Base-by-base conservation (phyloP, 2,797 vertebrate species). In the Catamblyrhynchus diadema region DNA sequence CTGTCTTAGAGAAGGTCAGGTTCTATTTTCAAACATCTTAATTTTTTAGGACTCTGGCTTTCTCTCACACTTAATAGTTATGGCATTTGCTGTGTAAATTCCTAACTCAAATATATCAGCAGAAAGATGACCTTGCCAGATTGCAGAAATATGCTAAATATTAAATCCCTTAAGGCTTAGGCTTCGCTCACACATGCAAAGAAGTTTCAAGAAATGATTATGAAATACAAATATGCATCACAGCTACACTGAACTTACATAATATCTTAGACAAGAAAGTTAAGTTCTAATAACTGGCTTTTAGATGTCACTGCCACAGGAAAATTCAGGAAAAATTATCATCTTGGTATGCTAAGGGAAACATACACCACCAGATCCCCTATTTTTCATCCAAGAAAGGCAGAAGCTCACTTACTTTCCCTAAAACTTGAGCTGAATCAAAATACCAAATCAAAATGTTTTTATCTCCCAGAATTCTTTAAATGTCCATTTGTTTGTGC, bases 101-200 rank as follows among this genome's bases (percentile, higher is more conserved):
- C 85, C 85, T 91, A 74, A 93, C 75, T 94, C 91, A 88, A 94
- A 93, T 83, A 78, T 78, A 90, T 88, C 85, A 94, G 91, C 75
- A 95, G 85, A 88, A 85, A 94, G 94, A 87, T 27, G 66, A 94
- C 93, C 93, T 93, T 96, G 94, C 94, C 93, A 96, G 93, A 91
- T 95, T 96, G 95, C 94, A 95, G 89, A 83, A 96, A 93, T 90
- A 94, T 93, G 85, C 72, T 95, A 90, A 94, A 88, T 83, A 93
- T 74, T 93, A 94, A 96, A 94, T 94, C 95, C 85, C 87, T 86
- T 23, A 81, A 94, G 87, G 79, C 85, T 94, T 42, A 91, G 48
- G 69, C 75, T 95, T 95, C 4, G 5, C 79, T 96, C 91, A 91
- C 82, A 88, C 75, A 88, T 78, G 91, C 69, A 83, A 72, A 95